Conservation (phyloP, 2,113 vertebrate genomes). For the Dendrocopos noguchii region DNA sequence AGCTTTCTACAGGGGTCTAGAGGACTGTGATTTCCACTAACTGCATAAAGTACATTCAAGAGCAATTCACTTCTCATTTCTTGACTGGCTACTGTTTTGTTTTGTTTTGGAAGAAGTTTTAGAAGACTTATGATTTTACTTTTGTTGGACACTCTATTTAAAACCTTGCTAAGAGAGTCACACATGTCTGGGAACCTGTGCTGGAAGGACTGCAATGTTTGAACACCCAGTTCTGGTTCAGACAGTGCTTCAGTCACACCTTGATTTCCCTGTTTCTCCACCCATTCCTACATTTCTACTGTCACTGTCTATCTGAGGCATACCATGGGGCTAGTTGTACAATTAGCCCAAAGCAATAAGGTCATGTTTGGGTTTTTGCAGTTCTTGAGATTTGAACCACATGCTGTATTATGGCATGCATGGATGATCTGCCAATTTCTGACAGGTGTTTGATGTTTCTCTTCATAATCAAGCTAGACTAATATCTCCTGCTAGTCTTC, state of each 20-base stretch:
- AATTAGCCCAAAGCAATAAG: fast-evolving
- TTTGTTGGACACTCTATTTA: neutral
- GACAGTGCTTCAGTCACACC: neutral
- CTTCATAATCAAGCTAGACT: neutral
- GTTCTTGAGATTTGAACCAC: neutral
- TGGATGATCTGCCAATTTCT: neutral
- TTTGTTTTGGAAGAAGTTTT: neutral
- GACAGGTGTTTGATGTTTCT: neutral
- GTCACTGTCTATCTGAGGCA: neutral
- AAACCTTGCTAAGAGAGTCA: neutral
- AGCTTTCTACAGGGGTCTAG: neutral
- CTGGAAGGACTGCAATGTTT: neutral
- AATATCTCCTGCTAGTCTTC: neutral
- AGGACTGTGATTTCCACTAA: neutral
- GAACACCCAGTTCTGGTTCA: neutral
- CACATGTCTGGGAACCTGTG: neutral
- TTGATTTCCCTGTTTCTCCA: neutral
- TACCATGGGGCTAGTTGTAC: neutral
- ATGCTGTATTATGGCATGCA: fast-evolving
- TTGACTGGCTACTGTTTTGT: neutral
- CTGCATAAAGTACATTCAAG: neutral
- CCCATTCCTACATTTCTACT: neutral
- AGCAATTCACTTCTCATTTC: neutral
- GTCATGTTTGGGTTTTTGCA: neutral
- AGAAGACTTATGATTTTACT: neutral